Percentiles rank a stretch among this genome's conserved stretches.
Evolutionary conservation across 2,113 vertebrate genomes (phyloP).

Genomic region (Bettongia penicillata): DNA sequence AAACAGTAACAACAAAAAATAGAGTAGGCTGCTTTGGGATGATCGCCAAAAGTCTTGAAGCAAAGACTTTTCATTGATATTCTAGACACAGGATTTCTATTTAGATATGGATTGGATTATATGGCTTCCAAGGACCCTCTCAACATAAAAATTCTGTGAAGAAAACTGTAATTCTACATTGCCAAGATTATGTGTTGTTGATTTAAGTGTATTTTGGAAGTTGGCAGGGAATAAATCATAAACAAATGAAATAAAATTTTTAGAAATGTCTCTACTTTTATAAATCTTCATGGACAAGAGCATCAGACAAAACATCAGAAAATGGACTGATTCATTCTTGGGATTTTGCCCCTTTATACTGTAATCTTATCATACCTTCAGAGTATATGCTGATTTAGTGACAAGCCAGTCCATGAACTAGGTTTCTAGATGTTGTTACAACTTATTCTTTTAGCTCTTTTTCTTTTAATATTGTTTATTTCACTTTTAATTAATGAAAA

Average conservation of each 20-base stretch:
- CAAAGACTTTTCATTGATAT: background rate
- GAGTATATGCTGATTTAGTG: slow-evolving; percentile 14
- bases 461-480: too few species aligned
- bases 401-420: background rate
- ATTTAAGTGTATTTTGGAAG: background rate
- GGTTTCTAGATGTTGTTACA: background rate
- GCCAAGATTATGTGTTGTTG: background rate
- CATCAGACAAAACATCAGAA: background rate
- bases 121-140: background rate
- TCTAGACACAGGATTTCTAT: background rate
- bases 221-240: background rate
- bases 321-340: background rate
- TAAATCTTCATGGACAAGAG: slow-evolving; percentile 1
- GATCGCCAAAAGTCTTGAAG: background rate
- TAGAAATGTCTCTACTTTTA: slow-evolving; percentile 14
- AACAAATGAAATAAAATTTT: slow-evolving; percentile 15
- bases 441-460: background rate
- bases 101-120: background rate
- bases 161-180: background rate
- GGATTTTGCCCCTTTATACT: background rate
- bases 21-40: background rate
- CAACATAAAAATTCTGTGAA: background rate
- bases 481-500: too few species aligned
- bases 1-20: background rate
- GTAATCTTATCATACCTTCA: background rate